Percentiles rank a stretch among this genome's conserved stretches.
phyloP scores from a whole-genome alignment of 2,888 invertebrate genomes.

The Apeira syringaria region DNA sequence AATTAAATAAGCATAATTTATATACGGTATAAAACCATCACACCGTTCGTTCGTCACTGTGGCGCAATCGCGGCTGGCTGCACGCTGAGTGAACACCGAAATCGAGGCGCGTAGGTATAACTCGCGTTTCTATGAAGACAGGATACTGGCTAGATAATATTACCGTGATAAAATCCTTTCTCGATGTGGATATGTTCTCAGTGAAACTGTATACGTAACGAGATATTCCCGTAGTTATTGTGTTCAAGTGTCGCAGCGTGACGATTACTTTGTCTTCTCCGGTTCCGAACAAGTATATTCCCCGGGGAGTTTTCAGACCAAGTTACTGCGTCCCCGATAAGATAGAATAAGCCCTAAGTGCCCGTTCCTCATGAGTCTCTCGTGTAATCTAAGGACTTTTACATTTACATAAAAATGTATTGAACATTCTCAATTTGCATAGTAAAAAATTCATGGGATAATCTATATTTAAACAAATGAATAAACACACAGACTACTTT shows the following conservation, averaged over 20 bases:
- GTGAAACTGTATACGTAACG: neutral
- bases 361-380: constrained; percentile 63
- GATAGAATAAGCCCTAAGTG: constrained; percentile 69
- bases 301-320: constrained; percentile 65
- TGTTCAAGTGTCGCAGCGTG: constrained; percentile 43
- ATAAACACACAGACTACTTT: too few relatives aligned
- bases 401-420: constrained; percentile 39
- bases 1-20: too few relatives aligned
- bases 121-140: too few relatives aligned
- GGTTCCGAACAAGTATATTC: constrained; percentile 61
- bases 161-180: too few relatives aligned
- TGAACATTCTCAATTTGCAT: constrained; percentile 25
- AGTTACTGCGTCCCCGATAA: constrained; percentile 68
- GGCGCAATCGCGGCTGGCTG: too few relatives aligned
- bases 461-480: too few relatives aligned
- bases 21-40: too few relatives aligned
- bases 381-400: constrained; percentile 43
- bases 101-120: too few relatives aligned
- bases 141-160: too few relatives aligned
- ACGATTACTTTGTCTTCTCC: constrained; percentile 66
- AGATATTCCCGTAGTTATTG: constrained; percentile 54
- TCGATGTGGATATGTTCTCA: too few relatives aligned
- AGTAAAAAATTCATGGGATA: constrained; percentile 14
- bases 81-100: too few relatives aligned
- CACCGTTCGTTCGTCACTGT: too few relatives aligned